phyloP scores from a whole-genome alignment of 1,140 invertebrate species.

The Drosophila pandora region DNA sequence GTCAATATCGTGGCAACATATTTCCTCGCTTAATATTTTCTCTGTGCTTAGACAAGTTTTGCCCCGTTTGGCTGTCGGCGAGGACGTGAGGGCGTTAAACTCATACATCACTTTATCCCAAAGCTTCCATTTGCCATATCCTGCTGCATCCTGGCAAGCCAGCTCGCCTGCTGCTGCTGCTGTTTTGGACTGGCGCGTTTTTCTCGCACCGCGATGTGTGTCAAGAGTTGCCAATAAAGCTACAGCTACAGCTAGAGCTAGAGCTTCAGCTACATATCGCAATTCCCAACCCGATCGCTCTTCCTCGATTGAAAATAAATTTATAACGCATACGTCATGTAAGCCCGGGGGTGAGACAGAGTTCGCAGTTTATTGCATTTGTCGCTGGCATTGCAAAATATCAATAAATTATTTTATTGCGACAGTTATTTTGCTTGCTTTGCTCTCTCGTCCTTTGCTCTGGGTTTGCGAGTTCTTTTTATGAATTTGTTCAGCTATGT shows the following conservation, averaged over 20 bases:
- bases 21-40: slow-evolving; percentile 67
- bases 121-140: slow-evolving; percentile 21
- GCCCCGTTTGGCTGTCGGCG: slow-evolving; percentile 41
- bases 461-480: slow-evolving; percentile 25
- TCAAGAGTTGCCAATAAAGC: slow-evolving; percentile 77
- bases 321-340: slow-evolving; percentile 80
- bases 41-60: slow-evolving; percentile 61
- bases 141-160: slow-evolving; percentile 50
- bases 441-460: slow-evolving; percentile 10
- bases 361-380: slow-evolving; percentile 76
- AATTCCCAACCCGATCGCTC: slow-evolving; percentile 28
- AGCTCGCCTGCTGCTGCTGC: slow-evolving; percentile 46
- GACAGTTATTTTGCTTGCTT: slow-evolving; percentile 77
- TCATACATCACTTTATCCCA: slow-evolving; percentile 79
- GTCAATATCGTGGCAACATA: slow-evolving; percentile 71
- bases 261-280: not conserved
- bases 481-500: slow-evolving; percentile 61
- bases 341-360: slow-evolving; percentile 30
- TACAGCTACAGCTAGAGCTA: slow-evolving; percentile 4
- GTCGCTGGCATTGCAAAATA: slow-evolving; percentile 77
- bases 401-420: slow-evolving; percentile 84
- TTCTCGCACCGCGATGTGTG: slow-evolving; percentile 66
- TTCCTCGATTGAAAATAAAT: slow-evolving; percentile 71
- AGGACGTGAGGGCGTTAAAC: slow-evolving; percentile 81
- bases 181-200: slow-evolving; percentile 52